Evolutionary conservation across 1,140 invertebrate genomes (phyloP).

Genomic region (Heliconius nattereri): DNA sequence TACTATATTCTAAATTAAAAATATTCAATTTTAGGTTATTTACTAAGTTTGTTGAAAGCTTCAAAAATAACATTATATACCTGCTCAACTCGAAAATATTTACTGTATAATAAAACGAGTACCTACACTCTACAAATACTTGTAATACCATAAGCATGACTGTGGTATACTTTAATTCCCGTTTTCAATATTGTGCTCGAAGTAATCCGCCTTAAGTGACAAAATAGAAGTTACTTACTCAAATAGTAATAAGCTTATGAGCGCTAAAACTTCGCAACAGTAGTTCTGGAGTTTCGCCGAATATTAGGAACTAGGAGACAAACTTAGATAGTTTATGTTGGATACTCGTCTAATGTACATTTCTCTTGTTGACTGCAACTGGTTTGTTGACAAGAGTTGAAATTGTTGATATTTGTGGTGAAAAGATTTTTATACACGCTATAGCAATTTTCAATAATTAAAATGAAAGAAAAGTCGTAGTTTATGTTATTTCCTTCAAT

Average conservation of each 20-base stretch:
- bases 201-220: slow-evolving; percentile 18
- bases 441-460: no score
- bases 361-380: background rate
- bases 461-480: no score
- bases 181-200: slow-evolving; percentile 11
- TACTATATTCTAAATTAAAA: background rate
- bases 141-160: background rate
- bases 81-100: background rate
- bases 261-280: slow-evolving; percentile 16
- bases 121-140: background rate
- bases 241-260: slow-evolving; percentile 32
- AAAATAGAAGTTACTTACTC: slow-evolving; percentile 27
- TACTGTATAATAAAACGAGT: background rate
- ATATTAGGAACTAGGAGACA: slow-evolving; percentile 27
- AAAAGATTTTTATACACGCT: no score
- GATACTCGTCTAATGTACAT: slow-evolving; percentile 22
- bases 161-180: slow-evolving; percentile 1
- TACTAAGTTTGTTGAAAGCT: background rate
- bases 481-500: no score
- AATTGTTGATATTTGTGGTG: background rate
- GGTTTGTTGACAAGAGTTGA: background rate
- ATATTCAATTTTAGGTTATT: background rate
- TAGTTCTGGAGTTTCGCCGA: slow-evolving; percentile 21
- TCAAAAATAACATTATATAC: background rate
- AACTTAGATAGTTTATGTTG: slow-evolving; percentile 26